Conservation (phyloP, 2,888 invertebrate genomes). For the Minunthozetes semirufus region DNA sequence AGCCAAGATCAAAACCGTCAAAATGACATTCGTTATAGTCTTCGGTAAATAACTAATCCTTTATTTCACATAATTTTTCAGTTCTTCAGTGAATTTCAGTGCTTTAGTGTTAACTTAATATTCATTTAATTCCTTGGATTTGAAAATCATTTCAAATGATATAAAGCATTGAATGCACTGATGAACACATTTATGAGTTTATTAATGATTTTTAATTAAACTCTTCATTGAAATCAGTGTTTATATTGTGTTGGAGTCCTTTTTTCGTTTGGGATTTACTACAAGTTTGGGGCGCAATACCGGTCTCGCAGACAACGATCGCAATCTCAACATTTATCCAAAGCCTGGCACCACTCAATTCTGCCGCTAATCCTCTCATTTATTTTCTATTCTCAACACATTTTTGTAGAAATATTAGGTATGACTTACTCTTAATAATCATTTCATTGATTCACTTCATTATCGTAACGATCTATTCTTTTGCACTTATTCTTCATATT, state of each 20-base stretch:
- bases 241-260: constrained; percentile 89
- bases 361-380: constrained; percentile 87
- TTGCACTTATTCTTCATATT: background rate
- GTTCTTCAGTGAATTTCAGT: background rate
- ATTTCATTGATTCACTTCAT: background rate
- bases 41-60: constrained; percentile 61
- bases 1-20: constrained; percentile 92
- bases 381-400: constrained; percentile 88
- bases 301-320: constrained; percentile 67
- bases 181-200: background rate
- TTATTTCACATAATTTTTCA: background rate
- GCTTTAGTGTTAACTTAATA: too few species aligned
- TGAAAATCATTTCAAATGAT: too few species aligned
- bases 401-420: constrained; percentile 73
- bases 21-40: constrained; percentile 95
- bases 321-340: constrained; percentile 85
- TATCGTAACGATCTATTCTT: background rate
- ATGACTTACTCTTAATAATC: background rate
- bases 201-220: background rate
- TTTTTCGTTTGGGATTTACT: constrained; percentile 86
- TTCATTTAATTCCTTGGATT: too few species aligned
- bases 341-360: constrained; percentile 82
- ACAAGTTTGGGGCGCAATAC: constrained; percentile 76
- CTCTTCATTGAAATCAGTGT: constrained; percentile 61
- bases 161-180: too few species aligned